Percentiles rank a stretch among this genome's conserved stretches.
phyloP scores from a whole-genome alignment of 2,113 vertebrate genomes.

The Oncorhynchus gorbuscha region DNA sequence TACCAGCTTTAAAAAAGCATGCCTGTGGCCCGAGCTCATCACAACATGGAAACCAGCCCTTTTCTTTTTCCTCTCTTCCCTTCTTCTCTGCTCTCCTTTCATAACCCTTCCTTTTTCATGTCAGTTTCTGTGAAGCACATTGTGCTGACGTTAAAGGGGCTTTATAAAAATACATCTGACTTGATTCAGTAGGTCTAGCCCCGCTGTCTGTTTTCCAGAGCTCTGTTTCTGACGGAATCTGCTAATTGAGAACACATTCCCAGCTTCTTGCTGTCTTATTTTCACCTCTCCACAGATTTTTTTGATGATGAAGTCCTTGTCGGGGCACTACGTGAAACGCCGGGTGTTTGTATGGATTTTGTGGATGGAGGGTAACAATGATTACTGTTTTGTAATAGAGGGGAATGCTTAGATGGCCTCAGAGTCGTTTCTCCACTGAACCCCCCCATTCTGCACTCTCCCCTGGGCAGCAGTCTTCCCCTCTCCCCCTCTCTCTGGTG shows the following conservation, averaged over 20 bases:
- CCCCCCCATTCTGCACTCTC: neutral
- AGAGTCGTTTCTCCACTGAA: neutral
- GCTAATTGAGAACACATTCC: conserved; percentile 44
- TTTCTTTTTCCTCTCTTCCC: neutral
- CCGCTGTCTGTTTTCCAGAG: neutral
- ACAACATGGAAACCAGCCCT: neutral
- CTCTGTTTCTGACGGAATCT: neutral
- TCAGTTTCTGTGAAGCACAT: neutral
- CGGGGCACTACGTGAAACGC: conserved; percentile 2
- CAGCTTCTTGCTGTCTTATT: conserved; percentile 13
- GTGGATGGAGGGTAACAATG: neutral
- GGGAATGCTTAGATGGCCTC: neutral
- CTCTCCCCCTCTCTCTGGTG: neutral
- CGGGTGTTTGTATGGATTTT: neutral
- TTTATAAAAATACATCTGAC: too few species aligned
- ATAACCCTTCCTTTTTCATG: neutral
- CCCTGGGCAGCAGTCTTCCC: neutral
- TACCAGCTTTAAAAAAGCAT: too few species aligned
- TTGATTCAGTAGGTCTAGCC: neutral
- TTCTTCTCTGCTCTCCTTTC: conserved; percentile 5
- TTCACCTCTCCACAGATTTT: conserved; percentile 24
- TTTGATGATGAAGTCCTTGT: conserved; percentile 15
- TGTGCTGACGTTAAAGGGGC: too few species aligned
- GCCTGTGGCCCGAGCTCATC: neutral
- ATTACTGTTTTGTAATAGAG: neutral